Evolutionary conservation across 1,140 invertebrate species (phyloP), one percentile per base, ranked within the genome.

Genomic region (Drosophila sp.): DNA sequence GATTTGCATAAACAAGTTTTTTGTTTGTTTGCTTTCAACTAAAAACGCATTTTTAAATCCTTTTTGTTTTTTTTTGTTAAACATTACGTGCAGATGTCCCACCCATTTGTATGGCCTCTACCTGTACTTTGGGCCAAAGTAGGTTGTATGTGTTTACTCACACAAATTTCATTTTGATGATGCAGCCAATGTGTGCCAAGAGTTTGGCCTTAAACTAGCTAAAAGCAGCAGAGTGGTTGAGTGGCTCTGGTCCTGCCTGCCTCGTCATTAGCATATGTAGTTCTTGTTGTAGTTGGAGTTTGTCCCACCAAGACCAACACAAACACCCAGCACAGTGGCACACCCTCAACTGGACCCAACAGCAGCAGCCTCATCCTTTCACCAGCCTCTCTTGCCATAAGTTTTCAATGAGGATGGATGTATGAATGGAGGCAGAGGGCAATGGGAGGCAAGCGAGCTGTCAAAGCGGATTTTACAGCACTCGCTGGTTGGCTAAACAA

Each of bases 401-500:
- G 68, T 58, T 66, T 58, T 50, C 44, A 50, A 50, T 50, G 44
- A 50, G 23, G 77, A 62, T 63, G 66, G 74, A 77, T 58, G 32
- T 25, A 23, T 47, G 44, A 23, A 50, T 27, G 44, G 11, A 7
- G 8, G 7, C 1, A 17, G 44, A 50, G 6, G 44, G 44, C 25
- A 35, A 33, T 58, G 56, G 25, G 10, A 58, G 56, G 56, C 83
- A 87, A 76, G 61, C 72, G 83, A 87, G 83, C 83, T 87, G 84
- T 87, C 83, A 87, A 87, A 87, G 84, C 84, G 83, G 83, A 87
- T 89, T 87, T 87, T 89, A 74, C 79, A 87, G 84, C 84, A 89
- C 83, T 87, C 72, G 76, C 69, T 83, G 80, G 79, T 72, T 68
- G 73, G 83, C 61, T 81, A 85, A 85, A 86, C 84, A 86, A 87